Percentiles rank a stretch among this genome's conserved stretches.
These are phyloP conservation scores for Riparia riparia DNA, from an alignment of 2,113 vertebrate genomes.

Conservation along the genomic window DNA sequence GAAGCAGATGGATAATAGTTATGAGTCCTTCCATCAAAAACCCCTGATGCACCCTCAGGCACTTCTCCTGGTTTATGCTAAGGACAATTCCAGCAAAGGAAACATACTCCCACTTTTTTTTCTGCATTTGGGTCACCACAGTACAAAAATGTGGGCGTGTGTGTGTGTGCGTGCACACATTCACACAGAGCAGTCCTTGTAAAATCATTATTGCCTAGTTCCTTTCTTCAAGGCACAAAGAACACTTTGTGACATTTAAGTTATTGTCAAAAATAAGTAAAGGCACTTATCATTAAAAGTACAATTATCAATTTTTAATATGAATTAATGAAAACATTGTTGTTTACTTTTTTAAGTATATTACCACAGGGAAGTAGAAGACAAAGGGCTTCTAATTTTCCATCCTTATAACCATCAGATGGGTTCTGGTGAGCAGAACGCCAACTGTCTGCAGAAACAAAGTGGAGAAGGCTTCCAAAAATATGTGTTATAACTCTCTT, in stretches of 20 bases:
- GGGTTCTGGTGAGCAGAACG: background rate
- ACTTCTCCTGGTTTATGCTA: background rate
- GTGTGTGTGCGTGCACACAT: background rate
- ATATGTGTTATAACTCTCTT: background rate
- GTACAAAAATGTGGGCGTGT: background rate
- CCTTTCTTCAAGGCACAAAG: background rate
- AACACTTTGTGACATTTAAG: background rate
- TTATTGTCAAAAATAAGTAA: background rate
- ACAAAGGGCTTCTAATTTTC: background rate
- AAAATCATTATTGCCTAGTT: background rate
- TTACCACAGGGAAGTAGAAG: background rate
- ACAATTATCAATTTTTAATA: background rate
- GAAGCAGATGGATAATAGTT: constrained; percentile 33
- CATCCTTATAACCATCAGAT: background rate
- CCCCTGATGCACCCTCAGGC: background rate
- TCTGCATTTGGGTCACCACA: background rate
- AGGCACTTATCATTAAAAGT: background rate
- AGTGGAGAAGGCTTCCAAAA: background rate
- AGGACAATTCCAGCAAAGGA: background rate
- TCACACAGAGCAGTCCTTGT: background rate
- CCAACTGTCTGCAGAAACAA: background rate
- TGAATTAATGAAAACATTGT: background rate
- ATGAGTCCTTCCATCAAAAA: constrained; percentile 15
- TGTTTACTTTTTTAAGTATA: background rate
- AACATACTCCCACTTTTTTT: background rate